Base-by-base conservation (phyloP, 2,113 vertebrate species). In the Phrynosoma blainvillii region DNA sequence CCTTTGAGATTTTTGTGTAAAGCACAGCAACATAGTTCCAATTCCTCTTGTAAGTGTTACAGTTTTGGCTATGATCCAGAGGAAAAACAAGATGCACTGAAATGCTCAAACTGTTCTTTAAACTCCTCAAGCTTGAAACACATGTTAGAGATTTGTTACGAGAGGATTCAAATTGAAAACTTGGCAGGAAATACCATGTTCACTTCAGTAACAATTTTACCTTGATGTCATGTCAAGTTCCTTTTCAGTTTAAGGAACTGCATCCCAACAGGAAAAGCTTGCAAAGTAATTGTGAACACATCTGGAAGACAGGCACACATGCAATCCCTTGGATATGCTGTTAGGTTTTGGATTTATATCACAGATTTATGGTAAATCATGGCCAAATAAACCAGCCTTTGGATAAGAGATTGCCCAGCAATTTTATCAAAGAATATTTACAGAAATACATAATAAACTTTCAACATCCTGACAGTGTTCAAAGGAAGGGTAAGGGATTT, bases 391-490 rank as follows among this genome's bases (percentile, higher is more conserved):
- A 79, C 3, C 66, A 76, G 23, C 56, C 59, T 20, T 1, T 36
- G 75, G 75, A 87, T 68, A 78, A 0, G 56, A 89, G 36, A 27
- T 30, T 16, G 3, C 9, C 52, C 75, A 12, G 0, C 1, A 78
- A 70, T 75, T 80, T 82, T 23, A 14, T 0, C 1, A 66, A 84
- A 36, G 79, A 54, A 32, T 36, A 1, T 20, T 66, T 82, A 5
- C 10, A 54, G 71, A 73, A 59, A 40, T 11, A 21, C 47, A 76
- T 36, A 14, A 66, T 85, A 52, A 42, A 40, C 65, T 86, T 89
- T 1, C 25, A 68, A 0, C 1, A 18, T 36, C 47, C 52, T 56
- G 47, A 71, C 18, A 73, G 3, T 65, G 0, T 0, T 0, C 1
- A 0, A 0, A 80, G 42, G 74, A 87, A 74, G 70, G 52, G n/a